Evolutionary conservation across 2,888 invertebrate genomes (phyloP), one percentile per base, ranked within the genome.

Genomic region (Chromoteleia sp.): DNA sequence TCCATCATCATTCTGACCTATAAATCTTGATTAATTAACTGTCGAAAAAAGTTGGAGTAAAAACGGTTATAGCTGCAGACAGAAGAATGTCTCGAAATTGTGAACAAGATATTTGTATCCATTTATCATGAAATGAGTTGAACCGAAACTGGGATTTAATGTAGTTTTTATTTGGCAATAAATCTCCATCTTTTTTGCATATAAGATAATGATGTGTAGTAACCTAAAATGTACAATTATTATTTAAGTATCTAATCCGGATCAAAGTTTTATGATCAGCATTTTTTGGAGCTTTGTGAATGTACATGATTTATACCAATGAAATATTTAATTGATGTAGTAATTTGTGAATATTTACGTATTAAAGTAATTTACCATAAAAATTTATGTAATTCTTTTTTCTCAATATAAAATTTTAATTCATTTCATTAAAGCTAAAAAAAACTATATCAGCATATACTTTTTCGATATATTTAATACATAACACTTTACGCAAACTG

Each of bases 141-240:
- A 78, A 65, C 58, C 39, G 39, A 71, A 71, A 59, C 50, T 67
- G 77, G 78, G 71, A 65, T 58, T 78, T 65, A 71, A 58, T 71
- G 71, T 78, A 50, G 39, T 78, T 78, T 78, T 71, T 78, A 71
- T 71, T 71, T 71, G 70, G 56, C 63, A 77, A 78, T 71, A 78
- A 78, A 78, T 78, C 65, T 68, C 30, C 7, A 48, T 71, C 36
- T 41, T 78, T 68, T 78, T 63, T 71, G 29, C 77, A 48, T 56
- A 63, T 29, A 54, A 41, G 63, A 70, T 77, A 70, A 29, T 56
- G 43, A 10, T 61, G 12, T 70, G 5, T 63, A 29, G 48, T 70
- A 19, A 45, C 39, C 39, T 41, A 59, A 56, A 59, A 52, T 52
- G 33, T 21, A 39, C 59, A 52, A 52, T 63, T 76, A 68, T 52